Evolutionary conservation across 2,888 invertebrate genomes (phyloP).

Genomic region (Amiota minor): DNA sequence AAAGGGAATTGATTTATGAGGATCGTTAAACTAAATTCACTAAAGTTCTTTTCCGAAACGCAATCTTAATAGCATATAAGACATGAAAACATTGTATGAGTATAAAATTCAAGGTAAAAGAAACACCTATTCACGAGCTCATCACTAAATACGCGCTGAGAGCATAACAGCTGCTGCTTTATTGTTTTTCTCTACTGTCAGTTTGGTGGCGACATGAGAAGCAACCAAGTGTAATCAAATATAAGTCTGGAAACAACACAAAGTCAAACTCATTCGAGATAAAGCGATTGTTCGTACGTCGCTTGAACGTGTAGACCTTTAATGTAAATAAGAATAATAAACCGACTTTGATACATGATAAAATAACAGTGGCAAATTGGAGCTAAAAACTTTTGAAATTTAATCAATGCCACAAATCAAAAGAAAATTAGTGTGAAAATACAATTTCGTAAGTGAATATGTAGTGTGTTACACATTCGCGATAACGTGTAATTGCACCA

Average conservation of each 20-base stretch:
- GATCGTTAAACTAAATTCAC: no score
- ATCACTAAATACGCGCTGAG: neutral
- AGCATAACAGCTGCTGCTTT: constrained; percentile 11
- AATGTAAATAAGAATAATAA: constrained; percentile 14
- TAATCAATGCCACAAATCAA: constrained; percentile 17
- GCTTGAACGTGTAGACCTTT: neutral
- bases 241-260: constrained; percentile 50
- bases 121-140: neutral
- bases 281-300: constrained; percentile 40
- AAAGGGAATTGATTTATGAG: no score
- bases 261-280: constrained; percentile 46
- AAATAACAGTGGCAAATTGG: constrained; percentile 42
- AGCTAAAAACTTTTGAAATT: neutral
- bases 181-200: neutral
- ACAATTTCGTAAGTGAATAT: neutral
- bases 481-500: no score
- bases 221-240: constrained; percentile 12
- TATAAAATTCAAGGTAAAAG: no score
- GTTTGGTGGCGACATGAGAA: neutral
- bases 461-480: neutral
- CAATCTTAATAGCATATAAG: no score
- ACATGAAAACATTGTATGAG: no score
- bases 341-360: constrained; percentile 48
- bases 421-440: constrained; percentile 13
- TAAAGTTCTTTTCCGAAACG: no score